Conservation (phyloP, 2,113 vertebrate genomes). For the Hirundichthys speculiger region DNA sequence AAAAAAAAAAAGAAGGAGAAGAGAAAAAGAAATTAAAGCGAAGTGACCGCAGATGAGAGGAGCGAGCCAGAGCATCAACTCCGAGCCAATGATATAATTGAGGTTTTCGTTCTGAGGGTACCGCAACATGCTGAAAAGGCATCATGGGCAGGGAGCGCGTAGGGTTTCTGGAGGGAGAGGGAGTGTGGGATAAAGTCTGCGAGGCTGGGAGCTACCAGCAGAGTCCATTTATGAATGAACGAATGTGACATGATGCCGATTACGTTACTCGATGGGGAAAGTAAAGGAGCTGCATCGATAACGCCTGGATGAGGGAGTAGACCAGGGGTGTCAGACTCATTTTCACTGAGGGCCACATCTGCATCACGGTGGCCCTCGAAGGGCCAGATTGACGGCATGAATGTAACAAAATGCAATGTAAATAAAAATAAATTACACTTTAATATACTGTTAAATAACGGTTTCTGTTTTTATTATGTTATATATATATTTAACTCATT, state of each 20-base stretch:
- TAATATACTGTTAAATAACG: too few species aligned
- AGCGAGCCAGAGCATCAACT: slow-evolving; percentile 22
- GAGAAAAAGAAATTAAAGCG: background rate
- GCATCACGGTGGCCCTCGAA: too few species aligned
- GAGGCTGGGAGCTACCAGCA: slow-evolving; percentile 26
- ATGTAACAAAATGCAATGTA: too few species aligned
- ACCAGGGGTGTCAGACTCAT: too few species aligned
- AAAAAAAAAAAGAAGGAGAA: slow-evolving; percentile 4
- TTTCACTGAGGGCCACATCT: too few species aligned
- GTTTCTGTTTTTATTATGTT: too few species aligned
- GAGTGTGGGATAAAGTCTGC: slow-evolving; percentile 25
- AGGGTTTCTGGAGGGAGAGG: slow-evolving; percentile 14
- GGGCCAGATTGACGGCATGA: too few species aligned
- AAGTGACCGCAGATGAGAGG: slow-evolving; percentile 35
- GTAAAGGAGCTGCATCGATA: slow-evolving; percentile 35
- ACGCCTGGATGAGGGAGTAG: too few species aligned
- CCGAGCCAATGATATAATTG: slow-evolving; percentile 61
- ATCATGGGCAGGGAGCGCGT: slow-evolving; percentile 47
- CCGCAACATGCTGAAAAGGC: slow-evolving; percentile 73
- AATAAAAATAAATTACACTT: too few species aligned
- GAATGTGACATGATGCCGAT: slow-evolving; percentile 21
- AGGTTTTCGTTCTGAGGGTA: slow-evolving; percentile 59
- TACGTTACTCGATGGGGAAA: slow-evolving; percentile 22
- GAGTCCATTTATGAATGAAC: slow-evolving; percentile 41
- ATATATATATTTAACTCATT: too few species aligned